These are phyloP conservation scores for Brachylomia viminalis DNA, from an alignment of 2,888 invertebrate genomes.

Conservation along the genomic window DNA sequence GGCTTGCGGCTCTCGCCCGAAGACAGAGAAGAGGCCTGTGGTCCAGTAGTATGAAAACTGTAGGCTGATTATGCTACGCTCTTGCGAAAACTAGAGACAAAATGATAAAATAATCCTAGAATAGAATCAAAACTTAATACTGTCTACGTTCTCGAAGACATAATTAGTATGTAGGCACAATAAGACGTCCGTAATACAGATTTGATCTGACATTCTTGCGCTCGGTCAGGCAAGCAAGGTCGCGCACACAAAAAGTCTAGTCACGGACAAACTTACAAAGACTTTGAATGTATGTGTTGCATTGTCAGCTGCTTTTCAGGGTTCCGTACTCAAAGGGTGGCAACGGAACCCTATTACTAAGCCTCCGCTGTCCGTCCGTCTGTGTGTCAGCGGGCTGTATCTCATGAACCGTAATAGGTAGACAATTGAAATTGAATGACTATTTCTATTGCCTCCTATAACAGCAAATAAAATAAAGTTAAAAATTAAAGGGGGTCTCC, in stretches of 20 bases:
- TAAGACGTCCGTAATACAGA: slow-evolving; percentile 34
- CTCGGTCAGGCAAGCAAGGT: slow-evolving; percentile 43
- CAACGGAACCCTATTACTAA: too few species aligned
- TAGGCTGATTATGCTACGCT: not conserved
- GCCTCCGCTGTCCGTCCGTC: too few species aligned
- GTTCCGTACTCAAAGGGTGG: too few species aligned
- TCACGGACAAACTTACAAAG: slow-evolving; percentile 44
- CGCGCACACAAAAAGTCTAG: slow-evolving; percentile 44
- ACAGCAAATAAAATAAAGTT: too few species aligned
- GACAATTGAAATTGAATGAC: too few species aligned
- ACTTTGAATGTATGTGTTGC: slow-evolving; percentile 27
- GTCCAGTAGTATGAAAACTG: too few species aligned
- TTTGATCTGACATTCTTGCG: slow-evolving; percentile 43
- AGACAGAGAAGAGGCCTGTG: not conserved
- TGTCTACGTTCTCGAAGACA: not conserved
- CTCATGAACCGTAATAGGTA: too few species aligned
- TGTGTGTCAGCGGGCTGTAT: too few species aligned
- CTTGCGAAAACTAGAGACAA: not conserved
- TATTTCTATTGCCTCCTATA: too few species aligned
- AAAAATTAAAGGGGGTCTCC: too few species aligned
- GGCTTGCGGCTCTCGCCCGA: not conserved
- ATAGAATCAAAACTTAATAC: not conserved
- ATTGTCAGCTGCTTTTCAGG: slow-evolving; percentile 29
- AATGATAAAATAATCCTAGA: not conserved
- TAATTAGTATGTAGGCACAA: slow-evolving; percentile 23